phyloP scores from a whole-genome alignment of 2,113 vertebrate species.

The Seriola aureovittata region DNA sequence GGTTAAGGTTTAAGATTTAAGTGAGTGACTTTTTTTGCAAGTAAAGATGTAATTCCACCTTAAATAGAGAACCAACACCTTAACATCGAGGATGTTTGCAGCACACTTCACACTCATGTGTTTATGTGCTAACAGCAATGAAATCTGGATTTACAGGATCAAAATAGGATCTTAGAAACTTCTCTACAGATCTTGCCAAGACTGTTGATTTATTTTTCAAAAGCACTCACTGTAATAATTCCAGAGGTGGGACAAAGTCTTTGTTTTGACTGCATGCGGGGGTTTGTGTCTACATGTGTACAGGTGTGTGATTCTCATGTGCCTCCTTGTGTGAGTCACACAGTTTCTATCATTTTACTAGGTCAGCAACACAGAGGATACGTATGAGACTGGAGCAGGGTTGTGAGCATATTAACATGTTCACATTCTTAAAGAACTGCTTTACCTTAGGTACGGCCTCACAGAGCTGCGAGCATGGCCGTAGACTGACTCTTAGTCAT shows the following conservation, averaged over 20 bases:
- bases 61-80: too few species aligned
- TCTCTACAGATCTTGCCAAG: not conserved
- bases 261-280: not conserved
- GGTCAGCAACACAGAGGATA: not conserved
- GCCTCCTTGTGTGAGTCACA: not conserved
- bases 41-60: too few species aligned
- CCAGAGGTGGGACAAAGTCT: not conserved
- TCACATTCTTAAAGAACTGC: too few species aligned
- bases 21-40: too few species aligned
- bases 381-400: too few species aligned
- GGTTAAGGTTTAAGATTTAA: too few species aligned
- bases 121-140: not conserved
- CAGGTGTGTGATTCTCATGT: not conserved
- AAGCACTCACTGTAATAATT: not conserved
- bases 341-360: not conserved
- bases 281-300: not conserved
- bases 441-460: too few species aligned
- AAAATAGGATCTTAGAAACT: not conserved
- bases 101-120: too few species aligned
- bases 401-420: too few species aligned
- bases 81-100: too few species aligned
- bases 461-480: too few species aligned
- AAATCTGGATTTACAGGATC: not conserved
- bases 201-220: not conserved
- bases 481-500: too few species aligned